Evolutionary conservation across 2,888 invertebrate species (phyloP), one percentile per base, ranked within the genome.

Genomic region (Platerodrilus igneus): DNA sequence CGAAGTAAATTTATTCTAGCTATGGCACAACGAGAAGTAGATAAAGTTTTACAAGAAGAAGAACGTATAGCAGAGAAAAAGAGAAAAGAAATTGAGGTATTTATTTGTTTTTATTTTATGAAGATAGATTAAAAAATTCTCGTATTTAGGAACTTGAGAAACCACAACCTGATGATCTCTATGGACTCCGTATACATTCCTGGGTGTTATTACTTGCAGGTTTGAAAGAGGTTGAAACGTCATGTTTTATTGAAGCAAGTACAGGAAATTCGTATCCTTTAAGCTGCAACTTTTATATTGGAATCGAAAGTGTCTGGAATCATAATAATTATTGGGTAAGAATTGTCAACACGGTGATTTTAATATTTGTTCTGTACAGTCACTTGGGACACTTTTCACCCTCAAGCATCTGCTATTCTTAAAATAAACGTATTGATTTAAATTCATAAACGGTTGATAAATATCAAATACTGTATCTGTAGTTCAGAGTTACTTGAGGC

Each of bases 301-400:
- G 83, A 1, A 73, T 94, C 3, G 91, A 94, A 58, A 83, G 84
- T 50, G 67, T 93, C 32, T 95, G 93, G 80, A 91, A 92, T 57
- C 71, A 91, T 58, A 71, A 75, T 32, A 94, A 95, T 67, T 93
- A 88, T 64, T 90, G 86, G 73, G 81, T 81, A 47, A 68, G 69
- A 37, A 13, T 6, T 28, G 9, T 8, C 15, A 14, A n/a, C n/a
- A n/a, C n/a, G n/a, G n/a, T n/a, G n/a, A n/a, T n/a, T n/a, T n/a
- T n/a, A n/a, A n/a, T n/a, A n/a, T n/a, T n/a, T n/a, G n/a, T 22
- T n/a, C 4, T 3, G 9, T 4, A 22, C 4, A 22, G 16, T 23
- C 9, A 10, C n/a, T 23, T 23, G 5, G 5, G n/a, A n/a, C 23
- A 4, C 23, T n/a, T 6, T 23, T n/a, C 4, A 23, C n/a, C 6